Evolutionary conservation across 2,113 vertebrate genomes (phyloP).

Genomic region (Rhizomys pruinosus): DNA sequence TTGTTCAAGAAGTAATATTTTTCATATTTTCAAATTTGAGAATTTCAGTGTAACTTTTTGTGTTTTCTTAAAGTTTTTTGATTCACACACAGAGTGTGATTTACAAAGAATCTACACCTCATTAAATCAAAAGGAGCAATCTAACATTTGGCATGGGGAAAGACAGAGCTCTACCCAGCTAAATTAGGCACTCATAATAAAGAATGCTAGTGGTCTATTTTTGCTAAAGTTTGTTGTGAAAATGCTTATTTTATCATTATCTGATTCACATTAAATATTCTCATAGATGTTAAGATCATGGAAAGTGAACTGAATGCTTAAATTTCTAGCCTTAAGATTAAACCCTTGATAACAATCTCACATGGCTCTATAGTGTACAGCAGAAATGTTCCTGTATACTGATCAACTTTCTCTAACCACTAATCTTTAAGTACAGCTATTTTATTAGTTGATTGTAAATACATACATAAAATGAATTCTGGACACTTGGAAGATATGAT

Average conservation of each 20-base stretch:
- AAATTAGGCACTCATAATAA: neutral
- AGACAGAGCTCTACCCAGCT: neutral
- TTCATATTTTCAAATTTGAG: neutral
- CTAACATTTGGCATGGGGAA: conserved; percentile 10
- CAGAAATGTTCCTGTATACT: neutral
- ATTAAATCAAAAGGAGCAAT: neutral
- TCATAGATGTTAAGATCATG: neutral
- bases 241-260: neutral
- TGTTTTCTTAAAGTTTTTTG: neutral
- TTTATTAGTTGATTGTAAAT: conserved; percentile 22
- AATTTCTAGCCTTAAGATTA: conserved; percentile 45
- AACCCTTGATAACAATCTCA: neutral
- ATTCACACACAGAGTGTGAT: neutral
- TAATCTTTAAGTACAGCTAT: neutral
- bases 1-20: neutral
- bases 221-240: conserved; percentile 30
- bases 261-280: conserved; percentile 31
- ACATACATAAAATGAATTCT: neutral
- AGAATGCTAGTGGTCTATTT: conserved; percentile 24
- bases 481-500: neutral
- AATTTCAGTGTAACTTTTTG: neutral
- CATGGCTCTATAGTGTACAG: neutral
- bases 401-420: neutral
- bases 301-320: neutral
- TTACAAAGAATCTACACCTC: neutral